Base-by-base conservation (phyloP, 2,797 vertebrate genomes). In the Malurus leucopterus region DNA sequence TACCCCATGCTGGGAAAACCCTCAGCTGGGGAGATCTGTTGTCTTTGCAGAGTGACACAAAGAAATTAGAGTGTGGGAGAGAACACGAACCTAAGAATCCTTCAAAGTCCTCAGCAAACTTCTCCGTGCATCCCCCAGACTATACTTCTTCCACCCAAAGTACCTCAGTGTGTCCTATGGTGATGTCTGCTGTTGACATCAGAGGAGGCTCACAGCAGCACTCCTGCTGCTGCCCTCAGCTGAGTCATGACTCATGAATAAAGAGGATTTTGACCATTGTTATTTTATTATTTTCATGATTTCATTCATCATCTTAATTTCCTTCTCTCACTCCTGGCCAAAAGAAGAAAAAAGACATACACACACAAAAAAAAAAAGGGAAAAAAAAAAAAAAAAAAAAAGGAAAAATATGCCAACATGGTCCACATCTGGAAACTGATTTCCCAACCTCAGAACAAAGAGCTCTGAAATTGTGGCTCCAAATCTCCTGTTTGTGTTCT, bases 201-300 rank as follows among this genome's bases (percentile, higher is more conserved):
- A 80, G 81, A 94, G 73, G 46, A 83, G 77, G 69, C 87, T 94
- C 29, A 1, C 71, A 95, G 91, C 91, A 72, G 86, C 74, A 22
- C 54, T 86, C 85, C 65, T 84, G 85, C 90, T 92, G 89, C 75
- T 91, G 88, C 58, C 81, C 91, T 95, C 83, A 91, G 89, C 89
- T 92, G 93, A 96, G 91, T 95, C 95, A 95, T 47, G 69, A 89
- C 62, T 91, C 78, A 51, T 16, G 63, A 95, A 94, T 91, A 95
- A 95, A 96, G 70, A 51, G 74, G 65, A 95, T 92, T 92, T 92
- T 94, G 79, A 92, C 88, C 92, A 92, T 86, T 95, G 91, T 92
- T 95, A 88, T 92, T 94, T 93, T 95, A 92, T 96, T 96, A 94
- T 95, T 94, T 95, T 95, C 91, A 92, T 95, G 94, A 95, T 96